Evolutionary conservation across 2,113 vertebrate genomes (phyloP).

Genomic region (Rhodinocichla rosea): DNA sequence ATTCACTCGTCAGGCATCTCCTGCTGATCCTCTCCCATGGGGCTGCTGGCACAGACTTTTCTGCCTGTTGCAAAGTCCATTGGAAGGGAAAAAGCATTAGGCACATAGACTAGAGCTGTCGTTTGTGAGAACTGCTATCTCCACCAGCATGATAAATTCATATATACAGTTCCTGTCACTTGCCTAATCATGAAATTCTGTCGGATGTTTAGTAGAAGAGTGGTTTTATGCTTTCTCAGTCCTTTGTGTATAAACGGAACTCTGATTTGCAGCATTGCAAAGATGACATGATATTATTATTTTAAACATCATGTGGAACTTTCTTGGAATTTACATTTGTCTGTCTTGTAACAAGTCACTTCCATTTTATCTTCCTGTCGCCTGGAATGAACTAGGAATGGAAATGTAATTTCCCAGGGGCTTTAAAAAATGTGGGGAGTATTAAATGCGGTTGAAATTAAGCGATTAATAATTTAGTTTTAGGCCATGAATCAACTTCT

Average conservation of each 20-base stretch:
- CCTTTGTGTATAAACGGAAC: constrained; percentile 15
- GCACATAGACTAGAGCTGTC: neutral
- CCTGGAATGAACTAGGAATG: constrained; percentile 69
- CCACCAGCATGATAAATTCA: neutral
- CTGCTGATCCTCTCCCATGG: neutral
- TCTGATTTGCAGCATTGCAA: constrained; percentile 46
- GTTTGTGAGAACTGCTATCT: neutral
- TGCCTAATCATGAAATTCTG: neutral
- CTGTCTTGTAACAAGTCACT: constrained; percentile 72
- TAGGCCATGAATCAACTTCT: constrained; percentile 85
- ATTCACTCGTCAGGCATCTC: neutral
- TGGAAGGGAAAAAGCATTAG: neutral
- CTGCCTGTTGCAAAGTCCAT: neutral
- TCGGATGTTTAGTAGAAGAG: neutral
- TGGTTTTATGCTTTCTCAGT: neutral
- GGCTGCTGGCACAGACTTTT: neutral
- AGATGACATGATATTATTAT: constrained; percentile 61
- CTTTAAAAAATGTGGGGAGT: constrained; percentile 80
- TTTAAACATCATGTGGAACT: constrained; percentile 65
- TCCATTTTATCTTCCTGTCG: constrained; percentile 76
- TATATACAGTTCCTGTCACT: neutral
- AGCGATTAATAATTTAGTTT: constrained; percentile 95
- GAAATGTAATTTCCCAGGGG: constrained; percentile 83
- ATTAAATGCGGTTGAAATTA: constrained; percentile 87
- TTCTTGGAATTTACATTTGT: constrained; percentile 71